Percentiles rank a stretch among this genome's conserved stretches.
Conservation (phyloP, 2,797 vertebrate species). For the Nannoperca australis region DNA sequence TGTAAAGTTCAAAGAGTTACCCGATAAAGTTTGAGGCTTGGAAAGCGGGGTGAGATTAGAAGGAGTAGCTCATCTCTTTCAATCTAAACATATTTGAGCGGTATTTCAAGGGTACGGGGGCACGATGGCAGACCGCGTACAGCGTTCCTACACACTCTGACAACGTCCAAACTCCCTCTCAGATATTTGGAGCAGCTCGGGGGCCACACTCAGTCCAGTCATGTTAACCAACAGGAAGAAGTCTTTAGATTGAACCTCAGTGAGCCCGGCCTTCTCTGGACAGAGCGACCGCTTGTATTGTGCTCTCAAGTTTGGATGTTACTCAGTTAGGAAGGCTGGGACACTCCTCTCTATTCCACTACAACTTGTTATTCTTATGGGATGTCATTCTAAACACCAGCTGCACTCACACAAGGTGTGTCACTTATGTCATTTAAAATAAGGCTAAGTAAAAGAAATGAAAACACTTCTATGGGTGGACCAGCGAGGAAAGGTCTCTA, state of each 20-base stretch:
- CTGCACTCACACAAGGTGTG: not conserved
- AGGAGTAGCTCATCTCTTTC: slow-evolving; percentile 34
- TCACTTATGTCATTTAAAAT: not conserved
- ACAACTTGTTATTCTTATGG: not conserved
- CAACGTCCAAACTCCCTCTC: not conserved
- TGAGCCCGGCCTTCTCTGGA: slow-evolving; percentile 3
- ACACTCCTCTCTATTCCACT: not conserved
- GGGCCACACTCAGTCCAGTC: slow-evolving; percentile 14
- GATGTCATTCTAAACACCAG: not conserved
- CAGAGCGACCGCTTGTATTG: slow-evolving; percentile 24
- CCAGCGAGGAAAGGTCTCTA: slow-evolving; percentile 14
- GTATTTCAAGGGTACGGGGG: not conserved
- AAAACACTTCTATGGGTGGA: slow-evolving; percentile 38
- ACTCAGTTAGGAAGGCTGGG: not conserved
- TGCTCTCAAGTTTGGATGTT: slow-evolving; percentile 48
- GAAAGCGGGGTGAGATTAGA: slow-evolving; percentile 22
- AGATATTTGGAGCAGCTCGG: slow-evolving; percentile 22
- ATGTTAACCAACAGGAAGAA: slow-evolving; percentile 8
- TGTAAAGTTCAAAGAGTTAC: slow-evolving; percentile 51
- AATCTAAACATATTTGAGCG: not conserved
- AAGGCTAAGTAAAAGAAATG: slow-evolving; percentile 22
- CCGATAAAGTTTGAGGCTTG: slow-evolving; percentile 63
- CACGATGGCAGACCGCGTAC: slow-evolving; percentile 1
- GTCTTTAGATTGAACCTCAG: not conserved
- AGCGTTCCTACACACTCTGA: slow-evolving; percentile 30